Base-by-base conservation (phyloP, 1,140 invertebrate genomes). In the Anadara kagoshimensis region DNA sequence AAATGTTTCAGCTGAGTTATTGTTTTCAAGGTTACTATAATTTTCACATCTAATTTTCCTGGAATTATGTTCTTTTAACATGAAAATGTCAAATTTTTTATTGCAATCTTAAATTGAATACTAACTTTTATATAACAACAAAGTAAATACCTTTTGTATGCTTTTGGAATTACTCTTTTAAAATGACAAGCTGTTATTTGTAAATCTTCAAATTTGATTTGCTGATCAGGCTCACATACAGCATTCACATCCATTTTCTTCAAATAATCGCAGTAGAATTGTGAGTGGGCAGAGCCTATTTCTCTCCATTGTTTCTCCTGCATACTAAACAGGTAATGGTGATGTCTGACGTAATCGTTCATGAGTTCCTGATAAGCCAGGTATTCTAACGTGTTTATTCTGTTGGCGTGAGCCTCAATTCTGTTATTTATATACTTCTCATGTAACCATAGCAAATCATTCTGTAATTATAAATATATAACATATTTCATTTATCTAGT, bases 341-440 rank as follows among this genome's bases (percentile, higher is more conserved):
- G 81, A 14, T 79, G 72, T 71, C 81, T 68, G 26, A 83, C 54
- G 57, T 79, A 79, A 20, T 78, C 59, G 26, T 72, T 79, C 65
- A 82, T 75, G 66, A 76, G 71, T 18, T 78, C 74, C 64, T 83
- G 79, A 59, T 82, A 83, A 0, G 75, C 65, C n/a, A 81, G 83
- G 24, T 81, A 82, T 29, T 85, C 79, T 59, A 85, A 70, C 0
- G 75, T 77, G 73, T 85, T 85, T 29, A 85, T 83, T 57, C 81
- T 75, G 16, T 65, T 75, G 5, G 83, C 75, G 56, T 85, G 81
- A 20, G 77, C 64, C 12, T 72, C 64, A 2, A 85, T 54, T 22
- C 83, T 64, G 26, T 67, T 76, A 58, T 85, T 85, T 53, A 83
- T 78, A 66, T 82, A 76, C 24, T 68, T 62, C n/a, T 65, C 57